Conservation (phyloP, 2,113 vertebrate genomes). For the Coryphaenoides rupestris region DNA sequence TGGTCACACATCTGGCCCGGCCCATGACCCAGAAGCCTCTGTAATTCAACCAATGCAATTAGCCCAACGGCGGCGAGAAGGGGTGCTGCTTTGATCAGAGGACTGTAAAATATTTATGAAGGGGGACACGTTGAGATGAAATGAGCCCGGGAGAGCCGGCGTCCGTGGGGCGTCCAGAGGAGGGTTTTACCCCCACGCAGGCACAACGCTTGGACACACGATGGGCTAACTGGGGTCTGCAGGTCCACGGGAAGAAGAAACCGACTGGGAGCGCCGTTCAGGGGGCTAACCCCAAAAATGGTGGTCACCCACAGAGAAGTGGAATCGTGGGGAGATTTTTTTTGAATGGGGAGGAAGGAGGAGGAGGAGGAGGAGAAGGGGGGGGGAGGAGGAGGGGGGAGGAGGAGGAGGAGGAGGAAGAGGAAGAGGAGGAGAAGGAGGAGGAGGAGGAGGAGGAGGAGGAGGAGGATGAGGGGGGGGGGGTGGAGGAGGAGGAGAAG, state of each 20-base stretch:
- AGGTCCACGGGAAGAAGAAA: conserved; percentile 24
- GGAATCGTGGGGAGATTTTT: conserved; percentile 47
- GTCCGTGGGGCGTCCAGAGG: conserved; percentile 45
- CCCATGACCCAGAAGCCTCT: conserved; percentile 12
- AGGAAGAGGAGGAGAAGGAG: no score
- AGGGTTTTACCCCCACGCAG: conserved; percentile 26
- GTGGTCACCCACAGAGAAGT: conserved; percentile 33
- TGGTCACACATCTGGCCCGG: background rate
- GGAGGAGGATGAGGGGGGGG: no score
- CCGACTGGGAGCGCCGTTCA: conserved; percentile 8
- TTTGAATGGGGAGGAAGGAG: background rate
- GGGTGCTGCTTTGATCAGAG: conserved; percentile 60
- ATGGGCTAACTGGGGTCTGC: conserved; percentile 27
- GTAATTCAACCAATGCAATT: conserved; percentile 48
- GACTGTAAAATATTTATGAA: conserved; percentile 68
- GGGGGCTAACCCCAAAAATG: conserved; percentile 41
- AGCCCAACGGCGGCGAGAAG: conserved; percentile 47
- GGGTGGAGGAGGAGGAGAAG: background rate
- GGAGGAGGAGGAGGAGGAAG: no score
- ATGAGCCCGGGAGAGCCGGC: conserved; percentile 48
- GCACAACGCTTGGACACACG: conserved; percentile 39
- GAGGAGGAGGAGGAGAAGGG: no score
- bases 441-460: no score
- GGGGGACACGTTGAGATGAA: conserved; percentile 54
- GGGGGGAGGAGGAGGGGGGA: no score